Evolutionary conservation across 2,888 invertebrate species (phyloP), one percentile per base, ranked within the genome.

Genomic region (Sphecodes monilicornis): DNA sequence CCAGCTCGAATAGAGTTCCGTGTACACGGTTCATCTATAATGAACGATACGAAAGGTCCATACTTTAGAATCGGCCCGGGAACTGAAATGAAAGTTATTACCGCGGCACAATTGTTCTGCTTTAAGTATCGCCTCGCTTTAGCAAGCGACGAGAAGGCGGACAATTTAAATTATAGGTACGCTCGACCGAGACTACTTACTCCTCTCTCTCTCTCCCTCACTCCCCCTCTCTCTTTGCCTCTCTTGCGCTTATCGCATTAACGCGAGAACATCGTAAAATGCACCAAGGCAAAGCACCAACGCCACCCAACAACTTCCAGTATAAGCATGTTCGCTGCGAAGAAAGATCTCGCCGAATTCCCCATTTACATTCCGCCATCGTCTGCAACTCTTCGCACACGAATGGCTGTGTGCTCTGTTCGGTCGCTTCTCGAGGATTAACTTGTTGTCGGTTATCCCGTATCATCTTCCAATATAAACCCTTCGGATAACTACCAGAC

Each of bases 161-260:
- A 78, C 90, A 85, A 88, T 90, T 89, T 88, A 88, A 89, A 87
- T 89, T 89, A 89, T 85, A 85, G 86, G 74, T 78, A 75, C 46
- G 76, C 89, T 73, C 82, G 83, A 78, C 83, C 68, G 83, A 89
- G 90, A 82, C 89, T 86, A 71, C 76, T 66, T 60, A 60, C 60
- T 60, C 60, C 29, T 60, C 18, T 18, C 29, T 5, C 16, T 60
- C 29, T 64, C 32, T 32, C 32, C 32, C 64, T 3, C 3, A 10
- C 66, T 36, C 8, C 8, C 3, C 22, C 10, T 32, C 32, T 32
- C 32, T 29, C 29, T 10, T 6, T 18, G 18, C 36, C 22, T 36
- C 32, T 22, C 32, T 87, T 83, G 72, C 89, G 84, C 87, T 89
- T 90, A 90, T 89, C 89, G 89, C 85, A 87, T 90, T 89, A 89